Evolutionary conservation across 2,113 vertebrate species (phyloP), one percentile per base, ranked within the genome.

Genomic region (Peucedramus taeniatus): DNA sequence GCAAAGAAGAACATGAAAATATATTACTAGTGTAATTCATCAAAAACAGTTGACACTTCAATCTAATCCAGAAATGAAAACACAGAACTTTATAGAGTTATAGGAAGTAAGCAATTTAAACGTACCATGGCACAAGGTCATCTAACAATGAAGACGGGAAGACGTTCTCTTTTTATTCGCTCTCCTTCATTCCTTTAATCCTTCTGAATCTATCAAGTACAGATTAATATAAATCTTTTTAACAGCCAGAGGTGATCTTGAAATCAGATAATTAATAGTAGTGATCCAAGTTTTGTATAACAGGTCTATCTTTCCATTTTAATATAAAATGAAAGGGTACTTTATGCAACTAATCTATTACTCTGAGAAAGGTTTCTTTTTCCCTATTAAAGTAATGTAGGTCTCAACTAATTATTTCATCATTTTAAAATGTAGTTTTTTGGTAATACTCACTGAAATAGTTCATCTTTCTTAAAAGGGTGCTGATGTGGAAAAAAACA

Each of bases 21-120:
- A 97, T 97, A 98, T 98, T 98, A 98, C 98, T 92, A 94, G 97
- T 84, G 95, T 86, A 97, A 98, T 98, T 97, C 97, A 98, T 98
- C 98, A 98, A 97, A 98, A 97, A 76, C 94, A 97, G 97, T 97
- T 98, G 98, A 98, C 98, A 98, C 98, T 98, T 98, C 97, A 98
- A 98, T 98, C 98, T 98, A 98, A 98, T 97, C 97, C 96, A 22
- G 97, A 98, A 98, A 98, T 98, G 98, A 98, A 98, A 98, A 98
- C 98, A 98, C 97, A 98, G 98, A 98, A 98, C 95, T 98, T 97
- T 98, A 98, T 98, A 97, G 98, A 98, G 98, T 98, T 97, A 98
- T 98, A 98, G 98, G 98, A 98, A 98, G 97, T 98, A 98, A 98
- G 98, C 98, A 98, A 98, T 98, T 98, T 98, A 98, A 98, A 97